Percentiles rank a stretch among this genome's conserved stretches.
These are phyloP conservation scores for Athene noctua DNA, from an alignment of 2,113 vertebrate species.

Conservation along the genomic window DNA sequence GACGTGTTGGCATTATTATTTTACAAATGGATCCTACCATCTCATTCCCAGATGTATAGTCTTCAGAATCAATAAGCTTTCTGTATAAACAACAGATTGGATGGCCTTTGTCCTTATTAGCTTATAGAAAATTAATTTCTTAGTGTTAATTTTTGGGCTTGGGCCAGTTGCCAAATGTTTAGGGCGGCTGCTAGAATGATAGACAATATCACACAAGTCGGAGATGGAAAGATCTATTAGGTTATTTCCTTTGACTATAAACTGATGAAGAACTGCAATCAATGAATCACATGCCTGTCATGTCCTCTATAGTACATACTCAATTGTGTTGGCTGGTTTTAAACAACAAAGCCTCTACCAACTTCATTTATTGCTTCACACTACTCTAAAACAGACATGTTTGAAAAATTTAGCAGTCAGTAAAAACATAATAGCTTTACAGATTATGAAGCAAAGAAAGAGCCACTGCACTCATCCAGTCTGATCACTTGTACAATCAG, in stretches of 20 bases:
- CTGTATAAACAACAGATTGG: constrained; percentile 12
- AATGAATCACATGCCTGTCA: constrained; percentile 26
- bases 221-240: constrained; percentile 36
- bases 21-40: background rate
- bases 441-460: background rate
- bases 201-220: background rate
- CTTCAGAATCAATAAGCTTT: constrained; percentile 35
- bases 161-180: background rate
- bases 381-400: background rate
- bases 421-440: background rate
- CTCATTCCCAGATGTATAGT: background rate
- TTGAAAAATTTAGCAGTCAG: background rate
- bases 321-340: background rate
- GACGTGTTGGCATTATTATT: background rate
- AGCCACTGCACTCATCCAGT: background rate
- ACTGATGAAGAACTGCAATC: constrained; percentile 16
- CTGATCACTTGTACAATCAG: background rate
- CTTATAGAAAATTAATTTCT: constrained; percentile 35
- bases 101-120: constrained; percentile 31
- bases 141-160: constrained; percentile 8
- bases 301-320: background rate
- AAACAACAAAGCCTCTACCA: constrained; percentile 9
- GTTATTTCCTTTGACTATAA: background rate
- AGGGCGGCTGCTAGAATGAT: background rate
- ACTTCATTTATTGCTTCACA: background rate